Conservation (phyloP, 2,113 vertebrate species). For the Entelurus aequoreus region DNA sequence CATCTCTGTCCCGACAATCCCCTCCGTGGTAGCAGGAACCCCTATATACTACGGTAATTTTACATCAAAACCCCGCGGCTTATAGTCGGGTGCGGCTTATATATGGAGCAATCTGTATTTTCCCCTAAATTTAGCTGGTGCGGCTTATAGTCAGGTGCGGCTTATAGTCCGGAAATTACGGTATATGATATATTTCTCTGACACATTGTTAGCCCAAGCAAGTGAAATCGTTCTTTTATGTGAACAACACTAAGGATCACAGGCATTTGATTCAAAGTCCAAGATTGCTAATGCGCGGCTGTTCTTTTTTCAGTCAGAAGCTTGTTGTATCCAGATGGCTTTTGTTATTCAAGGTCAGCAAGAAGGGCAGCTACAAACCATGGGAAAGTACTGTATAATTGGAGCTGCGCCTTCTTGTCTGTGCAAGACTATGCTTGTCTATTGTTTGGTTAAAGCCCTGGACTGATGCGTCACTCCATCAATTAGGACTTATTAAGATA, state of each 20-base stretch:
- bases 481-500: conserved; percentile 35
- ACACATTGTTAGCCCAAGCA: neutral
- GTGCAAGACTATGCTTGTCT: conserved; percentile 20
- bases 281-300: neutral
- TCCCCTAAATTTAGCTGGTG: too few relatives aligned
- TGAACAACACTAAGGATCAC: too few relatives aligned
- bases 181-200: too few relatives aligned
- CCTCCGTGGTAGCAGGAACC: too few relatives aligned
- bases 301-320: conserved; percentile 13
- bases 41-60: too few relatives aligned
- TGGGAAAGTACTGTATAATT: conserved; percentile 25
- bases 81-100: too few relatives aligned
- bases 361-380: conserved; percentile 19
- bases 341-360: conserved; percentile 25
- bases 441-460: conserved; percentile 33
- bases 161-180: too few relatives aligned
- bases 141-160: too few relatives aligned
- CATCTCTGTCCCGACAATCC: too few relatives aligned
- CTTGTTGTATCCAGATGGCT: conserved; percentile 21
- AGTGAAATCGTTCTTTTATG: too few relatives aligned
- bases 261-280: conserved; percentile 6
- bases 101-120: too few relatives aligned
- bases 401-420: conserved; percentile 13
- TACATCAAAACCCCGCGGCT: too few relatives aligned
- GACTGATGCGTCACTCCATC: conserved; percentile 21